phyloP scores from a whole-genome alignment of 2,888 invertebrate species.

The Troilus luridus region DNA sequence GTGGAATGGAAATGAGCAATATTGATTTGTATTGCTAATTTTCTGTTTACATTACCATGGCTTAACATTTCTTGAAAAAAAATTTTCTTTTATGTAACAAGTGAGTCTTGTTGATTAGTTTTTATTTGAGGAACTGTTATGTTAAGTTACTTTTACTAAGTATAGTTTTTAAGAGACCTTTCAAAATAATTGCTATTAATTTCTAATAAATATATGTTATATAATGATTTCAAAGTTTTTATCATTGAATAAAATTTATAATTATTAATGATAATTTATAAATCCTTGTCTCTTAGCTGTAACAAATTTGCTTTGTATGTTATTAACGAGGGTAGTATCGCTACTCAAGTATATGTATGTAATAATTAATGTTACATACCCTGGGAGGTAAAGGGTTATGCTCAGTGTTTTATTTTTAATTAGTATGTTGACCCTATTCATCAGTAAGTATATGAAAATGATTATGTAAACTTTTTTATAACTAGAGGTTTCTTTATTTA shows the following conservation, averaged over 20 bases:
- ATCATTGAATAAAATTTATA: conserved; percentile 3
- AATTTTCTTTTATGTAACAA: conserved; percentile 28
- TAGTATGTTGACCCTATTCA: neutral
- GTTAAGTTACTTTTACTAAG: conserved; percentile 16
- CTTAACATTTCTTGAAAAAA: neutral
- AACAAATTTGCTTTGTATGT: neutral
- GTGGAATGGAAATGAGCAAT: neutral
- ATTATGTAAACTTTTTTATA: neutral
- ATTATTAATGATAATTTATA: neutral
- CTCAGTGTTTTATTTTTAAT: neutral
- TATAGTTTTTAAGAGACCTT: conserved; percentile 11
- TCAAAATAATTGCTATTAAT: conserved; percentile 27
- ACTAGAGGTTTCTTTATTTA: neutral
- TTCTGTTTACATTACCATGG: neutral
- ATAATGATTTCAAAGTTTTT: neutral
- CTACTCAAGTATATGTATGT: neutral
- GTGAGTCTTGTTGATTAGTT: conserved; percentile 29
- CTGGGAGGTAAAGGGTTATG: neutral
- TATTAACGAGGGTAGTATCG: neutral
- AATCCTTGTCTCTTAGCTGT: neutral
- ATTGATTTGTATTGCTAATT: neutral
- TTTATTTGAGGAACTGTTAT: conserved; percentile 38
- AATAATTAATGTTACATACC: neutral
- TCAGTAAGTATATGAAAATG: neutral
- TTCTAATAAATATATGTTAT: conserved; percentile 14